Conservation (phyloP, 2,888 invertebrate genomes). For the Lutraria lutraria region DNA sequence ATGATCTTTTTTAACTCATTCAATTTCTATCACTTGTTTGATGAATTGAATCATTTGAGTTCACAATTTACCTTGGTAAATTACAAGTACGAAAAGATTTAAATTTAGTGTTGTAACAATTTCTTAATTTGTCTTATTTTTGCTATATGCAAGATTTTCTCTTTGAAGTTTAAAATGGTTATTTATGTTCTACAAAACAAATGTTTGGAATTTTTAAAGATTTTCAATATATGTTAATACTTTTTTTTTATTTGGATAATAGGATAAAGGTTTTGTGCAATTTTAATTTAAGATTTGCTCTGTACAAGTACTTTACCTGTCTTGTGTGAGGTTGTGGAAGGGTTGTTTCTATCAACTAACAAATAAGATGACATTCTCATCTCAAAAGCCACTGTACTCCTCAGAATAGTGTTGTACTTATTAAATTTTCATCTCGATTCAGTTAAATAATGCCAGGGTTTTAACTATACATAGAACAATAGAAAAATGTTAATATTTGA, state of each 20-base stretch:
- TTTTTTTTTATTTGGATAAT: neutral
- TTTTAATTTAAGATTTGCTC: neutral
- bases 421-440: too few species aligned
- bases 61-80: neutral
- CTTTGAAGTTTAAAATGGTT: neutral
- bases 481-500: neutral
- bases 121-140: neutral
- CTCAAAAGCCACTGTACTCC: neutral
- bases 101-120: neutral
- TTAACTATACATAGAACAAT: too few species aligned
- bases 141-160: neutral
- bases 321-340: neutral
- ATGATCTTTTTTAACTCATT: neutral
- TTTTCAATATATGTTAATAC: neutral
- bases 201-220: neutral
- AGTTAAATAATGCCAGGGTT: too few species aligned
- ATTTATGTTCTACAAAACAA: too few species aligned
- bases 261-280: neutral
- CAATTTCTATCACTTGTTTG: neutral
- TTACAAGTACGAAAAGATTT: neutral
- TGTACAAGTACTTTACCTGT: conserved; percentile 10
- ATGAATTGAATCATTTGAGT: neutral
- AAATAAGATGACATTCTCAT: neutral
- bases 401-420: neutral
- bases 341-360: neutral